A percentile compares a stretch with the other conserved stretches of the same genome.
Evolutionary conservation across 2,797 vertebrate genomes (phyloP).

Genomic region (Martes flavigula): DNA sequence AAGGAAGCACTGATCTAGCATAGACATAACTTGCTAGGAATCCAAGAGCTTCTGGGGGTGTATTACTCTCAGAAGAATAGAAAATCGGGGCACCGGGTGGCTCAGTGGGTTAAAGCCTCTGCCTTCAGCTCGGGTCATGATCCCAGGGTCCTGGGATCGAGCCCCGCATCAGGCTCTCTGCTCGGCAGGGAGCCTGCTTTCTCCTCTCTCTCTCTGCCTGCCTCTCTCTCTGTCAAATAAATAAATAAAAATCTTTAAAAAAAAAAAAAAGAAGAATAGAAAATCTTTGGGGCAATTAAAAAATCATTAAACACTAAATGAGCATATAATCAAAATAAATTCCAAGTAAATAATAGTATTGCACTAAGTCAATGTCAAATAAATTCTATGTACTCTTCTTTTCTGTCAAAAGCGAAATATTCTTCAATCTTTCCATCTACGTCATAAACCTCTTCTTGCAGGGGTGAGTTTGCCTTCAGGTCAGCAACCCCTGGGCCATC

Average conservation of each 20-base stretch:
- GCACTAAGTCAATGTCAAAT: not conserved
- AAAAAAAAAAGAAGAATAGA: not conserved
- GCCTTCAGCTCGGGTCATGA: no score
- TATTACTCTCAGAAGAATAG: not conserved
- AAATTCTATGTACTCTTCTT: constrained; percentile 85
- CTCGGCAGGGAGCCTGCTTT: no score
- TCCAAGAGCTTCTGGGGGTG: not conserved
- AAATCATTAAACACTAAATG: not conserved
- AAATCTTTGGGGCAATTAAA: not conserved
- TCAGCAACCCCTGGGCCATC: constrained; percentile 35
- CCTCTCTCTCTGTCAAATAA: no score
- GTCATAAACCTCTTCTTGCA: constrained; percentile 89
- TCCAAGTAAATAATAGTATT: not conserved
- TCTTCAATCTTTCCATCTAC: constrained; percentile 90
- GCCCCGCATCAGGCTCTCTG: no score
- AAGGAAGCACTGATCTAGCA: not conserved
- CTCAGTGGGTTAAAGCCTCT: no score
- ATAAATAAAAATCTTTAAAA: no score
- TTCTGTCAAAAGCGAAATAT: constrained; percentile 89
- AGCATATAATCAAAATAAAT: not conserved
- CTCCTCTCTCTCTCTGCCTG: no score
- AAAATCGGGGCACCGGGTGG: not conserved
- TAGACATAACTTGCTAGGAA: not conserved
- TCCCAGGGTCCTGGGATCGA: no score
- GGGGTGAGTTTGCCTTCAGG: constrained; percentile 62